These are phyloP conservation scores for Cylindroiulus punctatus DNA, from an alignment of 2,888 invertebrate genomes.

Conservation along the genomic window DNA sequence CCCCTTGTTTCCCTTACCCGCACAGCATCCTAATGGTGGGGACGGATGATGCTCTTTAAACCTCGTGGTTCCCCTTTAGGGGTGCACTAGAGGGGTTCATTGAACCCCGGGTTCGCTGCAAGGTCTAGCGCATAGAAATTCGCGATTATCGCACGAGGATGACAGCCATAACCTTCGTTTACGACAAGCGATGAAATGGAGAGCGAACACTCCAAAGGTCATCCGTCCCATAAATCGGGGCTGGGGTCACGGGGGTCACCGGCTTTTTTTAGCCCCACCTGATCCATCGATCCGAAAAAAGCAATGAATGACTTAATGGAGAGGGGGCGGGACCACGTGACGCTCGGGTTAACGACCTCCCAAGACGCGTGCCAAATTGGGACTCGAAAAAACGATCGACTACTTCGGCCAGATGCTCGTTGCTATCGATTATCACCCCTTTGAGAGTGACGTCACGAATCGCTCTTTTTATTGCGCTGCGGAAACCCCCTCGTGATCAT, in stretches of 20 bases:
- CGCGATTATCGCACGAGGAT: neutral
- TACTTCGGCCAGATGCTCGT: neutral
- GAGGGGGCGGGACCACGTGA: neutral
- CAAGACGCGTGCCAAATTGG: neutral
- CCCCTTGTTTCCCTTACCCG: neutral
- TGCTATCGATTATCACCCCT: neutral
- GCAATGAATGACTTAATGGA: neutral
- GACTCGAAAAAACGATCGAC: neutral
- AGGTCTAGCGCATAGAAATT: slow-evolving; percentile 34
- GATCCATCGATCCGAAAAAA: neutral
- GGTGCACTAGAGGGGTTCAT: neutral
- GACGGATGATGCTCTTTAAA: neutral
- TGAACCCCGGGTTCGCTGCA: slow-evolving; percentile 9
- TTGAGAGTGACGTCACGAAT: neutral
- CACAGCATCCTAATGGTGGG: neutral
- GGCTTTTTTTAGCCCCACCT: neutral
- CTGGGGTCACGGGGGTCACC: neutral
- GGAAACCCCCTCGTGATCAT: neutral
- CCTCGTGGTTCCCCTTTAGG: too few relatives aligned
- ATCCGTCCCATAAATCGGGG: neutral
- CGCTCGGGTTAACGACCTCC: slow-evolving; percentile 33
- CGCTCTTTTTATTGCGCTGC: neutral
- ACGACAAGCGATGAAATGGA: neutral
- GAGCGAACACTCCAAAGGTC: neutral
- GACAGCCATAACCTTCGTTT: neutral